Evolutionary conservation across 1,140 invertebrate genomes (phyloP).

Genomic region (Calephelis virginiensis): DNA sequence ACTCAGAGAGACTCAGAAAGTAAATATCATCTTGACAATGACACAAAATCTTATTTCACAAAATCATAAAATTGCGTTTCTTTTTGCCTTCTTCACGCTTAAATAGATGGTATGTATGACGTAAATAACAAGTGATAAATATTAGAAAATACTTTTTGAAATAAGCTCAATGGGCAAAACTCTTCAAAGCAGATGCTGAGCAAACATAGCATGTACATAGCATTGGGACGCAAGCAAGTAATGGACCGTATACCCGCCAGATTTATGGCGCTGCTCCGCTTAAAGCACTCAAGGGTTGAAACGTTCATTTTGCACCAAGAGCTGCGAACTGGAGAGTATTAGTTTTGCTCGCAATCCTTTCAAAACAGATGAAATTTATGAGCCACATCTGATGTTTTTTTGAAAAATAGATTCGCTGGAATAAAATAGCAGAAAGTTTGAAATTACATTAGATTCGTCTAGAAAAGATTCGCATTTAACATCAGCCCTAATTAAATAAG

Average conservation of each 20-base stretch:
- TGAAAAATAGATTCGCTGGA: slow-evolving; percentile 27
- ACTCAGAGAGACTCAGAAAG: too few species aligned
- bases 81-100: too few species aligned
- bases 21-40: too few species aligned
- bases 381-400: slow-evolving; percentile 25
- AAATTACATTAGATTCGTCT: neutral
- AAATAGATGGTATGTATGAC: too few species aligned
- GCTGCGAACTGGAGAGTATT: slow-evolving; percentile 42
- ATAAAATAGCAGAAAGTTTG: neutral
- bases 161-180: slow-evolving; percentile 20
- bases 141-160: slow-evolving; percentile 6
- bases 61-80: too few species aligned
- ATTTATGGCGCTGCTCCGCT: slow-evolving; percentile 53
- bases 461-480: too few species aligned
- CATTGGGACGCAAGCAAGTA: slow-evolving; percentile 46
- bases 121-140: slow-evolving; percentile 9
- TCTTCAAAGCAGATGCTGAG: slow-evolving; percentile 36
- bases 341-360: slow-evolving; percentile 41
- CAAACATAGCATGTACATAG: slow-evolving; percentile 35
- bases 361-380: slow-evolving; percentile 46
- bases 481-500: too few species aligned
- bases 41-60: too few species aligned
- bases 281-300: slow-evolving; percentile 51
- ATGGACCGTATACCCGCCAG: slow-evolving; percentile 57
- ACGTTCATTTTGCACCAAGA: slow-evolving; percentile 43